Conservation (phyloP, 2,113 vertebrate species). For the Eurystomus gularis region DNA sequence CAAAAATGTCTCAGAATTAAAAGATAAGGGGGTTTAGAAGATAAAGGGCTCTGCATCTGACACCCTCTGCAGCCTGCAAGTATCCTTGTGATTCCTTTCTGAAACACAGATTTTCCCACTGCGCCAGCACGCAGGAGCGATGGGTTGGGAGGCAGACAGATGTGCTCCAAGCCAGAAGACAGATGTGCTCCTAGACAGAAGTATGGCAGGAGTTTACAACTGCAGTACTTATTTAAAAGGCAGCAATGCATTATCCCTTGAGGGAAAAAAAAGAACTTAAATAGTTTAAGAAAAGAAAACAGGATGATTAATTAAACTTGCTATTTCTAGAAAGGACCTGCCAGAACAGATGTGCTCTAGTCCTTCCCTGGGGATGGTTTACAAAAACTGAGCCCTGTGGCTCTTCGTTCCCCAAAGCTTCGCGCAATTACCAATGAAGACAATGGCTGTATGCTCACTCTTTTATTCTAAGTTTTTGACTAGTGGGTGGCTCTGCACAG, state of each 20-base stretch:
- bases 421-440: background rate
- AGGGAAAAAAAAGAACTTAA: constrained; percentile 1
- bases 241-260: constrained; percentile 53
- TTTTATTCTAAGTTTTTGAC: background rate
- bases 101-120: constrained; percentile 33
- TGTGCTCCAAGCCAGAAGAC: constrained; percentile 52
- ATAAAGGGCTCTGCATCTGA: constrained; percentile 41
- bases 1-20: constrained; percentile 58
- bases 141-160: constrained; percentile 55
- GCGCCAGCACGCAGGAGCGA: background rate
- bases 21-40: constrained; percentile 57
- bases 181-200: constrained; percentile 59
- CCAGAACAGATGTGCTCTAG: background rate
- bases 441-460: background rate
- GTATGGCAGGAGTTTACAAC: constrained; percentile 50
- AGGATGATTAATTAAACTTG: constrained; percentile 61
- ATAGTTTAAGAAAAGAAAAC: constrained; percentile 41
- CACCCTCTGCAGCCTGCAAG: constrained; percentile 11
- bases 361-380: constrained; percentile 7
- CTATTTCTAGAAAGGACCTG: constrained; percentile 48
- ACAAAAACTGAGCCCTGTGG: background rate
- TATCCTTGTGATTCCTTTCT: background rate
- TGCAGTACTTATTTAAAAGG: constrained; percentile 57
- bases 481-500: background rate
- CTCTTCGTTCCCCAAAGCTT: background rate